Conservation (phyloP, 2,113 vertebrate species). For the Rhadina sibilatrix region DNA sequence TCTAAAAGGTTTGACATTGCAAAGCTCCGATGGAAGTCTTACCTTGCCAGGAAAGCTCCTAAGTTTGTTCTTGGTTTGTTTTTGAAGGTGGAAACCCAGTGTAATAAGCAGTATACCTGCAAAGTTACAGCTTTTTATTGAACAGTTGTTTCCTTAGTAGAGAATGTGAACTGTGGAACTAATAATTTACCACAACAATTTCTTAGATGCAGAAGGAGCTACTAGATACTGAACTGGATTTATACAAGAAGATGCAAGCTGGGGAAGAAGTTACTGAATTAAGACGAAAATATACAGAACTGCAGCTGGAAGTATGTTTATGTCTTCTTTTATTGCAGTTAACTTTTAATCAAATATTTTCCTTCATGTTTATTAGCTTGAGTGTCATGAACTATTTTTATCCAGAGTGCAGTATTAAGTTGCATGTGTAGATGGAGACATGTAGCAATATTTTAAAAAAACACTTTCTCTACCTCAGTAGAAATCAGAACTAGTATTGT, state of each 20-base stretch:
- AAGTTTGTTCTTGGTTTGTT: not conserved
- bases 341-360: not conserved
- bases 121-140: not conserved
- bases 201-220: constrained; percentile 93
- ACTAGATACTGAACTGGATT: constrained; percentile 93
- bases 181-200: constrained; percentile 17
- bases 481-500: not conserved
- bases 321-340: constrained; percentile 6
- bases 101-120: not conserved
- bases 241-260: constrained; percentile 95
- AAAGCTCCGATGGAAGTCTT: not conserved
- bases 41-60: not conserved
- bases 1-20: not conserved
- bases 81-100: not conserved
- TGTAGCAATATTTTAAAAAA: not conserved
- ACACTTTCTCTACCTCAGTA: not conserved
- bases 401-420: not conserved
- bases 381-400: not conserved
- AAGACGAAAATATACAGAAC: constrained; percentile 89
- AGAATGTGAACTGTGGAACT: not conserved
- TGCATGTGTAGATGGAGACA: not conserved
- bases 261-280: constrained; percentile 95
- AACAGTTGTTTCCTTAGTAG: not conserved
- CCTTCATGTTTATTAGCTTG: not conserved
- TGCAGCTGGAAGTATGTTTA: constrained; percentile 90